Conservation (phyloP, 2,113 vertebrate genomes). For the Riparia riparia region DNA sequence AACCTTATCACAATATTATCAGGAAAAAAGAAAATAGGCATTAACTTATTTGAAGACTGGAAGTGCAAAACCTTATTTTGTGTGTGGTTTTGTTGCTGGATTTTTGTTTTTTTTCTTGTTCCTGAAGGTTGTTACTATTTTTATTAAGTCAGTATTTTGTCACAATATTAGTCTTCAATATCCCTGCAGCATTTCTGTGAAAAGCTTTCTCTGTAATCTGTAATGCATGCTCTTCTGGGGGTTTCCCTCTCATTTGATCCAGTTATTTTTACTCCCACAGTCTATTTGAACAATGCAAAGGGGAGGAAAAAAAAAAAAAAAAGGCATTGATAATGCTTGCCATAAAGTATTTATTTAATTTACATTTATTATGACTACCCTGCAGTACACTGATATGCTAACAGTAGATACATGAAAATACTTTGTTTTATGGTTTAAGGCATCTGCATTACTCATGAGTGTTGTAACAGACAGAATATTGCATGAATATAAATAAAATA, state of each 20-base stretch:
- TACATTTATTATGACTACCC: neutral
- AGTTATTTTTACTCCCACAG: constrained; percentile 18
- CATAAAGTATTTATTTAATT: neutral
- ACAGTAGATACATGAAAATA: neutral
- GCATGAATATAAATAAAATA: neutral
- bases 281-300: neutral
- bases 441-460: neutral
- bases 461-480: neutral
- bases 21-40: neutral
- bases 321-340: neutral
- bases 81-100: neutral
- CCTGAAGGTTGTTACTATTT: neutral
- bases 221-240: neutral
- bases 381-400: neutral
- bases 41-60: neutral
- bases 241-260: neutral
- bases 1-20: neutral
- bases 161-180: neutral
- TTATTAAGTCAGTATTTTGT: neutral
- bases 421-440: neutral
- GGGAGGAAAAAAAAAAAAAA: neutral
- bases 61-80: neutral
- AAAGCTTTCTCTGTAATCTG: neutral
- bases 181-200: neutral
- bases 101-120: neutral